Percentiles rank a stretch among this genome's conserved stretches.
Conservation (phyloP, 2,113 vertebrate species). For the human region DNA sequence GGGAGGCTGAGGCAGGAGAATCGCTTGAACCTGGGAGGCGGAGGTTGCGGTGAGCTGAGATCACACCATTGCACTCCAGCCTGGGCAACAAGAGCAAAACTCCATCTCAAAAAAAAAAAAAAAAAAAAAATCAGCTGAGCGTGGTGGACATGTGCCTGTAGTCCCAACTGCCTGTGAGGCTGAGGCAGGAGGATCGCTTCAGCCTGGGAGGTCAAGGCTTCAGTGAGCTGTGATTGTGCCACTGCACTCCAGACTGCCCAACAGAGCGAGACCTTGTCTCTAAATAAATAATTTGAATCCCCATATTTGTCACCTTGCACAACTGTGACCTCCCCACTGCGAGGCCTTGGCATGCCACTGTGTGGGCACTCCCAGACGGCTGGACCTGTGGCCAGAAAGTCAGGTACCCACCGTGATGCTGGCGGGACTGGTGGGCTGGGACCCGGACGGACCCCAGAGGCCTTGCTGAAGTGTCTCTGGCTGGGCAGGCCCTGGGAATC, state of each 20-base stretch:
- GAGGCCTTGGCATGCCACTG: neutral
- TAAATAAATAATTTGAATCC: neutral
- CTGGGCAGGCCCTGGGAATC: neutral
- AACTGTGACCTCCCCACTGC: neutral
- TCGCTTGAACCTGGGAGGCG: too few relatives aligned
- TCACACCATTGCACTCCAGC: too few relatives aligned
- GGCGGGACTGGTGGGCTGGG: neutral
- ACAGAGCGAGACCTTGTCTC: neutral
- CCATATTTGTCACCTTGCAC: neutral
- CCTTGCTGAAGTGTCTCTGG: neutral
- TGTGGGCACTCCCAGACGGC: neutral
- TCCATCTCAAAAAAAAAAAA: too few relatives aligned
- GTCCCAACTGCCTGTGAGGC: neutral
- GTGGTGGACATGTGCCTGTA: rapidly evolving
- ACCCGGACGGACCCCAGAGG: neutral
- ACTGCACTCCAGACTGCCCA: neutral
- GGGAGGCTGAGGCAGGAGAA: too few relatives aligned
- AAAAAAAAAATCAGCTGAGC: neutral
- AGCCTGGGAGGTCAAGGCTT: neutral
- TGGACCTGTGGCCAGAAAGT: neutral
- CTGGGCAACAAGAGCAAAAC: too few relatives aligned
- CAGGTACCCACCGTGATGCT: neutral
- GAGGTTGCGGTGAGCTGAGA: too few relatives aligned
- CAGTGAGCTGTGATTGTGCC: neutral
- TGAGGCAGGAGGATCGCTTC: neutral